These are phyloP conservation scores for Tenualosa thibaudeaui DNA, from an alignment of 2,797 vertebrate genomes.

Conservation along the genomic window DNA sequence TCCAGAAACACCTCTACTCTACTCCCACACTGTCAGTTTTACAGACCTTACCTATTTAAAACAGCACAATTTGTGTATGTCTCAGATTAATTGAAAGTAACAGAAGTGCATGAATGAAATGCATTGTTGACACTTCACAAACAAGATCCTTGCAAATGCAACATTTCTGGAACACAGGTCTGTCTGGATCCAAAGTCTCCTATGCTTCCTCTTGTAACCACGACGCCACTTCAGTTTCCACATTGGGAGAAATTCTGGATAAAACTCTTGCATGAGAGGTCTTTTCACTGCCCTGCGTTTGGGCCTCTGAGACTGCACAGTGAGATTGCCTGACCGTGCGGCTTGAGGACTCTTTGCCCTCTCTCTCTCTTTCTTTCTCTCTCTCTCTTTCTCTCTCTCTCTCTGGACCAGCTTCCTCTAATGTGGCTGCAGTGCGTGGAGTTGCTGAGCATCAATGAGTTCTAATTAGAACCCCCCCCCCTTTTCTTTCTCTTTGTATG, in stretches of 20 bases:
- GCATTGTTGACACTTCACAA: not conserved
- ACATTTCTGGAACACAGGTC: not conserved
- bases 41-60: not conserved
- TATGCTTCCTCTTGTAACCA: not conserved
- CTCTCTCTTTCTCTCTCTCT: not conserved
- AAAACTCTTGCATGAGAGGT: not conserved
- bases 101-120: not conserved
- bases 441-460: not conserved
- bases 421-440: conserved; percentile 13
- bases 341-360: not conserved
- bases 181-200: not conserved
- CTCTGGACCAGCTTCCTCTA: not conserved
- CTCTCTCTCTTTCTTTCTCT: not conserved
- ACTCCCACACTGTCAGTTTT: conserved; percentile 19
- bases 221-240: not conserved
- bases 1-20: not conserved
- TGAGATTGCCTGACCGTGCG: not conserved
- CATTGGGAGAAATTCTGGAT: not conserved
- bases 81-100: not conserved
- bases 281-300: not conserved
- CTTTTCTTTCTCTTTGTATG: not conserved
- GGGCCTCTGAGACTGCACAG: not conserved
- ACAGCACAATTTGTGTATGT: not conserved
- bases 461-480: conserved; percentile 25
- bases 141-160: not conserved